phyloP scores from a whole-genome alignment of 92 coral and sea anemone species.

The Ricordea florida region DNA sequence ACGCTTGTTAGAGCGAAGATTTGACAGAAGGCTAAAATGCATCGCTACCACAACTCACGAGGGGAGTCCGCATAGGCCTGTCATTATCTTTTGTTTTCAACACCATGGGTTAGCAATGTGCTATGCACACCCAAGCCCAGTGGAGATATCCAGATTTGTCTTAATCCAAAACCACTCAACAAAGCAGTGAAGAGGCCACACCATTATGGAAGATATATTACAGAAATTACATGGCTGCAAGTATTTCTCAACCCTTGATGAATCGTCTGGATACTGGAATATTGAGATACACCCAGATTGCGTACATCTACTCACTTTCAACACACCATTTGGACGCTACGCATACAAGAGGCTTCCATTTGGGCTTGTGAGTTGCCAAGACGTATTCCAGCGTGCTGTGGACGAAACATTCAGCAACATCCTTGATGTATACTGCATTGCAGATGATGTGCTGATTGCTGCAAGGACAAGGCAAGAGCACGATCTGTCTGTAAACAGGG shows the following conservation, averaged over 20 bases:
- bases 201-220: constrained; percentile 58
- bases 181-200: constrained; percentile 27
- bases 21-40: too few relatives aligned
- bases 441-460: constrained; percentile 60
- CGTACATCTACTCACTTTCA: constrained; percentile 57
- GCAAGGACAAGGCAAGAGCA: constrained; percentile 63
- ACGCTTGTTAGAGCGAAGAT: too few relatives aligned
- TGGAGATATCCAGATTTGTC: background rate
- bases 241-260: constrained; percentile 66
- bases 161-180: background rate
- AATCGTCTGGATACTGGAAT: constrained; percentile 58
- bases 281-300: constrained; percentile 62
- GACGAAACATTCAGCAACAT: constrained; percentile 63
- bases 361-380: constrained; percentile 67
- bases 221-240: constrained; percentile 56
- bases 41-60: too few relatives aligned
- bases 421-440: constrained; percentile 60
- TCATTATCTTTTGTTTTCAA: too few relatives aligned
- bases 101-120: background rate
- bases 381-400: constrained; percentile 62
- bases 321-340: constrained; percentile 52
- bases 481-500: constrained; percentile 42
- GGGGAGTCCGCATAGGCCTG: too few relatives aligned
- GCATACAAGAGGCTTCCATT: constrained; percentile 56
- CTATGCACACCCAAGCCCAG: background rate